Evolutionary conservation across 2,888 invertebrate genomes (phyloP).

Genomic region (Neuroscelio doddi): DNA sequence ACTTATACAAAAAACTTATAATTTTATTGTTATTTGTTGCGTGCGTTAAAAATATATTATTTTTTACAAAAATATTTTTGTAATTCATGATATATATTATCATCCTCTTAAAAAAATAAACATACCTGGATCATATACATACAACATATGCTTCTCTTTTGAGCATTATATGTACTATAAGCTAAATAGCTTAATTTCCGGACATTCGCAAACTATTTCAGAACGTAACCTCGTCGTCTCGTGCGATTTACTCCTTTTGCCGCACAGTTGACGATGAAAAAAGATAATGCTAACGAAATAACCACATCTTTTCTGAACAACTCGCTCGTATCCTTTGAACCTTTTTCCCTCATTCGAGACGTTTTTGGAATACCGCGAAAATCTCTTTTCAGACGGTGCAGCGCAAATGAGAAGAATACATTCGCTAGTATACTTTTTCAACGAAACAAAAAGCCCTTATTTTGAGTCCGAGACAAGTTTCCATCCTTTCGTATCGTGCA

Average conservation of each 20-base stretch:
- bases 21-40: no score
- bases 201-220: no score
- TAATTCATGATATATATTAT: no score
- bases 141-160: no score
- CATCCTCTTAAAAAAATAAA: no score
- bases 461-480: constrained; percentile 46
- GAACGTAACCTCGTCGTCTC: constrained; percentile 8
- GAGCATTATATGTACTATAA: no score
- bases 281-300: constrained; percentile 28
- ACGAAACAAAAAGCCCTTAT: constrained; percentile 40
- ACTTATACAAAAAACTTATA: no score
- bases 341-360: constrained; percentile 34
- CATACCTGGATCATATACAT: no score
- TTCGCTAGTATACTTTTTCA: constrained; percentile 31
- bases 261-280: constrained; percentile 13
- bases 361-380: constrained; percentile 29
- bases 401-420: constrained; percentile 43
- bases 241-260: background rate
- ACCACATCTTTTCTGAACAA: constrained; percentile 23
- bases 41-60: no score
- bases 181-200: no score
- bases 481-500: constrained; percentile 41
- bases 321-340: constrained; percentile 39
- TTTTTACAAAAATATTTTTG: no score
- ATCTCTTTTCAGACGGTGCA: constrained; percentile 39